A percentile compares a stretch with the other conserved stretches of the same genome.
phyloP scores from a whole-genome alignment of 2,888 invertebrate species.

The Holacanthella duospinosa region DNA sequence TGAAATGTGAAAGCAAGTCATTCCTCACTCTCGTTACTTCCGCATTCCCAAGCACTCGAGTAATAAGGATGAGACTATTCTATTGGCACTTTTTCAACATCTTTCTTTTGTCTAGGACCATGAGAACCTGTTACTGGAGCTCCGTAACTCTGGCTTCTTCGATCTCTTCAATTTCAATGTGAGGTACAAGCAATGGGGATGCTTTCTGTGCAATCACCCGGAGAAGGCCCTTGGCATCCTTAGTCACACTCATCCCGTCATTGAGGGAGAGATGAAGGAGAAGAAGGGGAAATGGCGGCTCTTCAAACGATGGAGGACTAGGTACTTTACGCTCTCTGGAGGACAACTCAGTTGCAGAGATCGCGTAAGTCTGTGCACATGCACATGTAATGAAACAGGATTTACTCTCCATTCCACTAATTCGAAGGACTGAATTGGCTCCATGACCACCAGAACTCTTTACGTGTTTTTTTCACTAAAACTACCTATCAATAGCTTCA shows the following conservation, averaged over 20 bases:
- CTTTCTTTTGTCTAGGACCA: constrained; percentile 53
- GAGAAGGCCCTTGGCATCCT: constrained; percentile 59
- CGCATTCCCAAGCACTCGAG: constrained; percentile 81
- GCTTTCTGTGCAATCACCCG: constrained; percentile 53
- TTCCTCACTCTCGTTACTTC: constrained; percentile 84
- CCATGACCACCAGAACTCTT: no score
- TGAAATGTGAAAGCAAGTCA: constrained; percentile 80
- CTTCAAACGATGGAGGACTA: constrained; percentile 80
- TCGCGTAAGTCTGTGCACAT: neutral
- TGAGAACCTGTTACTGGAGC: constrained; percentile 71
- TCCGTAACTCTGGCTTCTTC: constrained; percentile 75
- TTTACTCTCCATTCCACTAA: no score
- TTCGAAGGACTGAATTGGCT: no score
- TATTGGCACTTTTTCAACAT: constrained; percentile 18
- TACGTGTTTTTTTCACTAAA: no score
- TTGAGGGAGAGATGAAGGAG: constrained; percentile 81
- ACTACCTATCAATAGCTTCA: no score
- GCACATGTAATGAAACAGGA: neutral
- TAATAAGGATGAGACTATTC: neutral
- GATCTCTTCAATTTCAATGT: constrained; percentile 79
- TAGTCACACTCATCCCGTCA: constrained; percentile 69
- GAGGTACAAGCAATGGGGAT: constrained; percentile 62
- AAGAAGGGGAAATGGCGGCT: constrained; percentile 86
- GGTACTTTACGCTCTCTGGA: constrained; percentile 87
- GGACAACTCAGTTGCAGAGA: constrained; percentile 67